A percentile compares a stretch with the other conserved stretches of the same genome.
These are phyloP conservation scores for Lacerta viridis DNA, from an alignment of 2,797 vertebrate genomes.

Conservation along the genomic window DNA sequence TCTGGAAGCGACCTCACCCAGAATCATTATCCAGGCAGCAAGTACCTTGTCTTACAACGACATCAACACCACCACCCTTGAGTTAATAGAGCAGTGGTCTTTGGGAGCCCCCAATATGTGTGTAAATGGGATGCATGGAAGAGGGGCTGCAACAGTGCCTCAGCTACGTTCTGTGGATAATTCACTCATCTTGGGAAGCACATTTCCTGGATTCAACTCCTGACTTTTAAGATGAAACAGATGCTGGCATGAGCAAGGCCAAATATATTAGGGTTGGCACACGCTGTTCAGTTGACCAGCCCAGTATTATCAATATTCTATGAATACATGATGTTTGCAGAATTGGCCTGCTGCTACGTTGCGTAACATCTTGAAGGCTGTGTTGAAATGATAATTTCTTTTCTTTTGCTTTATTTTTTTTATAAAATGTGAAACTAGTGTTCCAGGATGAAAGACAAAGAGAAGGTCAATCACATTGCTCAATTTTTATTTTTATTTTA, in stretches of 20 bases:
- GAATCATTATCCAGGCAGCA: neutral
- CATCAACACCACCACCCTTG: neutral
- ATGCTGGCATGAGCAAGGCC: neutral
- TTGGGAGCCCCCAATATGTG: neutral
- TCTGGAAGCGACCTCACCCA: neutral
- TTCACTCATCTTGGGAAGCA: neutral
- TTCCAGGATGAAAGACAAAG: neutral
- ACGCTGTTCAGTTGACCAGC: neutral
- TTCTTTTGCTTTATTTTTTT: neutral
- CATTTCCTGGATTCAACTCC: neutral
- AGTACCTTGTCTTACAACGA: neutral
- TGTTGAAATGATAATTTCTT: neutral
- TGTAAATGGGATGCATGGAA: neutral
- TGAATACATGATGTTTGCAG: neutral
- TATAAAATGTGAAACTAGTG: neutral
- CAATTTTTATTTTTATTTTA: neutral
- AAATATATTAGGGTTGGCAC: neutral
- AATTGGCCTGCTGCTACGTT: neutral
- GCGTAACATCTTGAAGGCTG: neutral
- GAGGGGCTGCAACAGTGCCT: neutral
- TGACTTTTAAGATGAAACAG: neutral
- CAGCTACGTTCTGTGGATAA: neutral
- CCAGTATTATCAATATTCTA: neutral
- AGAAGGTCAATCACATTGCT: neutral
- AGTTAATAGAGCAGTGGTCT: neutral